Evolutionary conservation across 2,888 invertebrate genomes (phyloP), one percentile per base, ranked within the genome.

Genomic region (Melinaea marsaeus): DNA sequence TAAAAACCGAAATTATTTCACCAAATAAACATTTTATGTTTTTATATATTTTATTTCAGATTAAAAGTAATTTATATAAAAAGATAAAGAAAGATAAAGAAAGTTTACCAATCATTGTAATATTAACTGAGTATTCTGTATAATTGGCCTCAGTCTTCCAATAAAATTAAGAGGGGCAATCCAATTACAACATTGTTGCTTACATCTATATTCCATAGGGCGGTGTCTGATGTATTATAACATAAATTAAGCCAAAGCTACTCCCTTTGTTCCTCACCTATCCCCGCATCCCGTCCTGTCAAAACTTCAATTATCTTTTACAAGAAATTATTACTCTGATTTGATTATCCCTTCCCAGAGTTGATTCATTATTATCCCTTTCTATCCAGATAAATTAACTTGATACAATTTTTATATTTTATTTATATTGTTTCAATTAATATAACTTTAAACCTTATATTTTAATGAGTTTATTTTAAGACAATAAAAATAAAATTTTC

Each of bases 151-250:
- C 13, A 45, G 35, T n/a, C 37, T 61, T 35, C 55, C 56, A 64
- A 64, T 61, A 67, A 65, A 65, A 59, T 67, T 66, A 55, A 71
- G 74, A 73, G 74, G 74, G 77, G 69, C 37, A 79, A 81, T 85
- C 88, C 89, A 86, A 89, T 90, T 88, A 88, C 84, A 83, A 90
- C 90, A 87, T 81, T 84, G 90, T 90, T 88, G 89, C 84, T 67
- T 70, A 90, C 90, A 83, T 88, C 90, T 90, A 89, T 89, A 90
- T 90, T 88, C 89, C 86, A 84, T 86, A 86, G 78, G 79, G 81
- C 85, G 81, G 88, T 76, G 74, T 68, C 76, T 88, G 90, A 90
- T 85, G 88, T 90, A 89, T 88, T 81, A 88, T 83, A 80, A 78
- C 88, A 90, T 90, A 90, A 90, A 90, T 90, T 86, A 86, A 80